Percentiles rank a stretch among this genome's conserved stretches.
These are phyloP conservation scores for Pristionchus exspectatus DNA, from an alignment of 2,888 invertebrate genomes.

Conservation along the genomic window DNA sequence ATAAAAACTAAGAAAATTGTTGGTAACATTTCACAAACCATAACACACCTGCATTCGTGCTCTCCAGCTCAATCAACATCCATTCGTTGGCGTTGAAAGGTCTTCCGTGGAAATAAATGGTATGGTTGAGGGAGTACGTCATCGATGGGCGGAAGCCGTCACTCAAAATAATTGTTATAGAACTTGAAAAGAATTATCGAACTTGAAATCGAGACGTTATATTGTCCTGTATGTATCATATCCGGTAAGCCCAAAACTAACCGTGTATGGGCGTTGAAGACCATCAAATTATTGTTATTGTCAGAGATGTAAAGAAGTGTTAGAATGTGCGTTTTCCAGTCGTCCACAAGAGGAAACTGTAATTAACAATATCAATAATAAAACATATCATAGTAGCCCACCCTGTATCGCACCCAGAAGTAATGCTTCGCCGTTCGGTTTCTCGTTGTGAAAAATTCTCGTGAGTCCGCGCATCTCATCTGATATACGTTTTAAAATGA, in stretches of 20 bases:
- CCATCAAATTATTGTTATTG: background rate
- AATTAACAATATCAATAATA: background rate
- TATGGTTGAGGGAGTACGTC: slow-evolving; percentile 40
- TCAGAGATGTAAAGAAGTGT: slow-evolving; percentile 42
- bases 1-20: background rate
- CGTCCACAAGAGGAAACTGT: background rate
- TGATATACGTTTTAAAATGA: background rate
- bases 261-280: slow-evolving; percentile 33
- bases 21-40: background rate
- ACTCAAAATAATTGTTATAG: background rate
- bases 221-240: background rate
- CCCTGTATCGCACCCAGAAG: slow-evolving; percentile 41
- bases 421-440: background rate
- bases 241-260: background rate
- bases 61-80: slow-evolving; percentile 41
- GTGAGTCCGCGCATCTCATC: background rate
- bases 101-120: slow-evolving; percentile 14
- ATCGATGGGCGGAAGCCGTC: background rate
- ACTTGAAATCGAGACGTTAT: no score
- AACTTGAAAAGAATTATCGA: background rate
- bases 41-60: slow-evolving; percentile 18
- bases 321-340: background rate
- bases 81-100: slow-evolving; percentile 26
- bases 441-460: background rate
- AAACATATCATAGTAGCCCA: background rate